Evolutionary conservation across 2,113 vertebrate species (phyloP), one percentile per base, ranked within the genome.

Genomic region (Miniopterus natalensis): DNA sequence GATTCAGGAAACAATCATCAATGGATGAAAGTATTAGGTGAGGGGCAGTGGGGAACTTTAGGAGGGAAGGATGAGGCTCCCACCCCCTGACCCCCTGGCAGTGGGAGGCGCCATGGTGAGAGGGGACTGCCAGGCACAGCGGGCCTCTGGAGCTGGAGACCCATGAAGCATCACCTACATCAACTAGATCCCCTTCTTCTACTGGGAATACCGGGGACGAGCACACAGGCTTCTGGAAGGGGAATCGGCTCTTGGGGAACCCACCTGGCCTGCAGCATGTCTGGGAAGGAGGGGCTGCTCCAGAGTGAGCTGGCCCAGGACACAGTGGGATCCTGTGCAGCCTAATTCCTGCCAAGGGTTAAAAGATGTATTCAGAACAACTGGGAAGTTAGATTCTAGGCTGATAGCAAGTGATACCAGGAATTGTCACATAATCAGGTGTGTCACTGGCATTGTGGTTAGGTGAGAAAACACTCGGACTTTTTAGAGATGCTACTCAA

Each of bases 71-170:
- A 57, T 11, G 27, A 42, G 17, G 25, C 21, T 59, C 27, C 36
- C 1, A 2, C 80, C 61, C 4, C 61, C 13, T 5, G 27, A 59
- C 12, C 45, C 27, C 49, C 53, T 55, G 53, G 53, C 12, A 4
- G 15, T 55, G 53, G 53, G 53, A 13, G 53, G 53, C 11, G 53
- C 4, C 53, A 17, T 36, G 11, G 53, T 15, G 1, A 27, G 15
- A 53, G 6, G 40, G 45, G 29, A 31, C 7, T 0, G 20, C 2
- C 3, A 20, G 59, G 45, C 27, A 23, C 68, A 0, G 2, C 0
- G 11, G 88, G 40, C 17, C 36, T 25, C 40, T 36, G 42, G 47
- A 31, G 40, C 18, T 3, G 4, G 17, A 1, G 36, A 7, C 36
- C 23, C 5, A 17, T 0, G 25, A 21, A 40, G 36, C 31, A 14